Percentiles rank a stretch among this genome's conserved stretches.
Conservation (phyloP, 2,113 vertebrate genomes). For the Planiliza haematocheilus region DNA sequence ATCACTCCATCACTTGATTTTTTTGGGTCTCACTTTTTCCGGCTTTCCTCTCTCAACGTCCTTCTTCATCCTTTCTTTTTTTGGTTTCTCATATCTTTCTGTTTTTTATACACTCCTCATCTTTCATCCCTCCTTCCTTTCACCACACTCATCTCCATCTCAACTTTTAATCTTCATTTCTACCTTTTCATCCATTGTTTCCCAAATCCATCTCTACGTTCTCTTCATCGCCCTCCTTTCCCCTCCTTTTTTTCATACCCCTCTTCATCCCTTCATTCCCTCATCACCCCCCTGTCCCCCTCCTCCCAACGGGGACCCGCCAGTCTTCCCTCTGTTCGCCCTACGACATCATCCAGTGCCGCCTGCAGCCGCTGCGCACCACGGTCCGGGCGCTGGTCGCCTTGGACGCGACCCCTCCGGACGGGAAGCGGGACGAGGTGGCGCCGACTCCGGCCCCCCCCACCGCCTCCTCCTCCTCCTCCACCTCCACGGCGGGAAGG, state of each 20-base stretch:
- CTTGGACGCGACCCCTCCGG: slow-evolving; percentile 74
- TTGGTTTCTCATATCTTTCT: neutral
- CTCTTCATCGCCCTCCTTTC: neutral
- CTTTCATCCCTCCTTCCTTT: slow-evolving; percentile 26
- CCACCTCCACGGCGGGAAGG: too few relatives aligned
- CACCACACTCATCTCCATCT: slow-evolving; percentile 61
- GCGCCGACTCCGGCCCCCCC: slow-evolving; percentile 47
- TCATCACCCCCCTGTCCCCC: too few relatives aligned
- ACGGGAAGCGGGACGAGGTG: slow-evolving; percentile 69
- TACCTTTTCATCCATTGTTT: neutral
- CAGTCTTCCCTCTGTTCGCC: slow-evolving; percentile 96
- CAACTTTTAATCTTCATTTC: neutral
- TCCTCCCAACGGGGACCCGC: slow-evolving; percentile 74
- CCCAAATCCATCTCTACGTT: slow-evolving; percentile 11
- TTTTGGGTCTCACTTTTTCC: neutral
- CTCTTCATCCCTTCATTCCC: neutral
- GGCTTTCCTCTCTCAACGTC: neutral
- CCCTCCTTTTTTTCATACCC: slow-evolving; percentile 44
- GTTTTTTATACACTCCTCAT: neutral
- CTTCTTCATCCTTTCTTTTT: neutral
- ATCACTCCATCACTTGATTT: too few relatives aligned
- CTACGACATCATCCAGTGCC: slow-evolving; percentile 94
- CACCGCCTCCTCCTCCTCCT: too few relatives aligned
- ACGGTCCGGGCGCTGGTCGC: slow-evolving; percentile 88
- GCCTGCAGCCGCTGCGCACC: slow-evolving; percentile 88